A percentile compares a stretch with the other conserved stretches of the same genome.
Conservation (phyloP, 2,888 invertebrate species). For the Matsumyia berberina region DNA sequence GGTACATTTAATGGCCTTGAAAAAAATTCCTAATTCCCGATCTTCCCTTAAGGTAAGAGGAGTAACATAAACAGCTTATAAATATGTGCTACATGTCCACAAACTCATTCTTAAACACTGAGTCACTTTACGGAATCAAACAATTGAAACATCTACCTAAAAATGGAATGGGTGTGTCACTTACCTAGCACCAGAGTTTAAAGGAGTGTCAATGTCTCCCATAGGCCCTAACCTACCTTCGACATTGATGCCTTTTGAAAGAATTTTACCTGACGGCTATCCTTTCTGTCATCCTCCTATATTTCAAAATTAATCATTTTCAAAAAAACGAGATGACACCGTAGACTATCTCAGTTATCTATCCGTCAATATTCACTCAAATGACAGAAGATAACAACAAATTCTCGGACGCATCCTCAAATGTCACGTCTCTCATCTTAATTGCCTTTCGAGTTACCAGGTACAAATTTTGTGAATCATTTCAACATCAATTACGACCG, state of each 20-base stretch:
- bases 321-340: background rate
- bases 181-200: too few relatives aligned
- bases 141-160: too few relatives aligned
- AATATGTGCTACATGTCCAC: too few relatives aligned
- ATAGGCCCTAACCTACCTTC: background rate
- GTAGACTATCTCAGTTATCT: slow-evolving; percentile 20
- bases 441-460: slow-evolving; percentile 24
- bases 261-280: background rate
- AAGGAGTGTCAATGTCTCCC: background rate
- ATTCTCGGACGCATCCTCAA: background rate
- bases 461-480: slow-evolving; percentile 30
- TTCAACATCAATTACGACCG: background rate
- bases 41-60: too few relatives aligned
- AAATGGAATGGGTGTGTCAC: too few relatives aligned
- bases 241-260: too few relatives aligned
- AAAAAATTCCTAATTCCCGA: too few relatives aligned
- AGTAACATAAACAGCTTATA: too few relatives aligned
- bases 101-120: too few relatives aligned
- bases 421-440: slow-evolving; percentile 30
- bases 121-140: too few relatives aligned
- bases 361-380: slow-evolving; percentile 25
- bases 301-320: slow-evolving; percentile 28
- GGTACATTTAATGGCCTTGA: too few relatives aligned
- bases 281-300: background rate
- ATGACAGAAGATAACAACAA: slow-evolving; percentile 1